Conservation (phyloP, 1,140 invertebrate genomes). For the Diabrotica undecimpunctata region DNA sequence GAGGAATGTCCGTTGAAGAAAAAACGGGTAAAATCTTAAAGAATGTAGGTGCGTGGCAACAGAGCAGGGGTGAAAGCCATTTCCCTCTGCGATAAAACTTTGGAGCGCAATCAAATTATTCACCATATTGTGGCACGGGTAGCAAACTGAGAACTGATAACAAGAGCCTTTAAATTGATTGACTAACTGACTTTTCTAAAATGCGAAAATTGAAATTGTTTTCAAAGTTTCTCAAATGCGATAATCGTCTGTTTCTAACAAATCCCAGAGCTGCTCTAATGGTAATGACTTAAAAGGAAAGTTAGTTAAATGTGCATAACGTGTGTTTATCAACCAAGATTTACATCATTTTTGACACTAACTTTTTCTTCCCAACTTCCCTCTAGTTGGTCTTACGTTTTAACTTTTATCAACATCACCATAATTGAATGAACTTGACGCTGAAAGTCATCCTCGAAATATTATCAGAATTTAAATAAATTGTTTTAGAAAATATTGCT, state of each 20-base stretch:
- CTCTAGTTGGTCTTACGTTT: not conserved
- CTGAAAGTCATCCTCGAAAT: conserved; percentile 7
- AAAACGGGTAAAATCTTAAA: too few species aligned
- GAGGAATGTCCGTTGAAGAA: too few species aligned
- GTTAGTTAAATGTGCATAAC: conserved; percentile 20
- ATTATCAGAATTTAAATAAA: conserved; percentile 9
- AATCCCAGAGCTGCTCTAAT: conserved; percentile 10
- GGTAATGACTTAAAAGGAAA: conserved; percentile 21
- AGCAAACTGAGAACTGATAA: conserved; percentile 37
- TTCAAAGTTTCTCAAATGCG: conserved; percentile 26
- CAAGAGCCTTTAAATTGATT: conserved; percentile 33
- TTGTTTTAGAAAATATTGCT: not conserved
- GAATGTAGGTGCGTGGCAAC: not conserved
- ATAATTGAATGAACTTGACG: conserved; percentile 11
- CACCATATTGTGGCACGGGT: conserved; percentile 38
- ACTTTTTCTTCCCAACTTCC: conserved; percentile 19
- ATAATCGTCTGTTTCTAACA: conserved; percentile 25
- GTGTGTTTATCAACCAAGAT: conserved; percentile 18
- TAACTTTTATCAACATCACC: conserved; percentile 2
- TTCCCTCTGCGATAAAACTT: conserved; percentile 42
- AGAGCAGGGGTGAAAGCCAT: conserved; percentile 34
- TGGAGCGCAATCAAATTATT: conserved; percentile 43
- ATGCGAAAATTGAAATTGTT: conserved; percentile 33
- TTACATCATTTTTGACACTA: conserved; percentile 18
- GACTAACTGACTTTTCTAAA: conserved; percentile 32